A percentile compares a stretch with the other conserved stretches of the same genome.
Conservation (phyloP, 23 tunicate species). For the Diplosoma virens region DNA sequence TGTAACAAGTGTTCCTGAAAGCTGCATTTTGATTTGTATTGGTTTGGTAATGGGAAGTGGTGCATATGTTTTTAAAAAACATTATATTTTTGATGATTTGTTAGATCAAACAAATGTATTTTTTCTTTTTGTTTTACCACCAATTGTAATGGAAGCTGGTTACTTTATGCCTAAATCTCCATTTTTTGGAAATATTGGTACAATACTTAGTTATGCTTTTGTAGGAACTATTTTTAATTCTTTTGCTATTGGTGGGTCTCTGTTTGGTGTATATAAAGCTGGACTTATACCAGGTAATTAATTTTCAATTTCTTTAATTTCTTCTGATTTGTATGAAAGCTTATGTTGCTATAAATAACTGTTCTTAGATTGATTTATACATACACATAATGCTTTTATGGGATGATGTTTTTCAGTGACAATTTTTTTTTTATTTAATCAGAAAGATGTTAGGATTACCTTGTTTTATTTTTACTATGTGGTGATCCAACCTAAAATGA, state of each 20-base stretch:
- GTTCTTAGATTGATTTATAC: too few relatives aligned
- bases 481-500: too few relatives aligned
- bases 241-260: constrained; percentile 68
- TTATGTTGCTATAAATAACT: too few relatives aligned
- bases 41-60: constrained; percentile 93
- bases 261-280: constrained; percentile 66
- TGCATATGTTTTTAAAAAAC: constrained; percentile 73
- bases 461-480: too few relatives aligned
- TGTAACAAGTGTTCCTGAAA: constrained; percentile 91
- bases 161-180: constrained; percentile 98
- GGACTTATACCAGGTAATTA: constrained; percentile 95
- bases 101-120: constrained; percentile 86
- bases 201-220: constrained; percentile 93
- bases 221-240: constrained; percentile 95
- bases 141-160: constrained; percentile 99
- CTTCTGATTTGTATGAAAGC: too few relatives aligned
- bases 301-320: too few relatives aligned
- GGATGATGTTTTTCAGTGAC: too few relatives aligned
- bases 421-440: too few relatives aligned
- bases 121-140: constrained; percentile 90
- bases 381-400: too few relatives aligned
- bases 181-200: constrained; percentile 91
- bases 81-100: constrained; percentile 49
- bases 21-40: constrained; percentile 91
- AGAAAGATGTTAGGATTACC: too few relatives aligned